Conservation (phyloP, 2,113 vertebrate species). For the Phodopus roborovskii region DNA sequence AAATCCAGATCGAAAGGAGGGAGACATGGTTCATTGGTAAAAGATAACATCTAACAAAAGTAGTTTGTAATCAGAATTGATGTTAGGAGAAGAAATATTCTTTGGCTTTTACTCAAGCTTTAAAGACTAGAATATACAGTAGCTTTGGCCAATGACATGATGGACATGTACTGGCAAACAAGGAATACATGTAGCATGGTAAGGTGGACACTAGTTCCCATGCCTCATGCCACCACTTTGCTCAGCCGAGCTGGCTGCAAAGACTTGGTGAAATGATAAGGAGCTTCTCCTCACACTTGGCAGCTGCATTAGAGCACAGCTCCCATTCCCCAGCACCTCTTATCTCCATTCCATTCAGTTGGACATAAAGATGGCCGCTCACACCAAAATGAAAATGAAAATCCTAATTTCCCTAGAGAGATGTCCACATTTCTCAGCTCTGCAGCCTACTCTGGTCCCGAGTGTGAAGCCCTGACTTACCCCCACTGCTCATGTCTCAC, state of each 20-base stretch:
- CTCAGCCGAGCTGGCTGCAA: neutral
- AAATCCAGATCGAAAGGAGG: neutral
- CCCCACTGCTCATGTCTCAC: neutral
- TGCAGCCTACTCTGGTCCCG: neutral
- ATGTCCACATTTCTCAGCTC: neutral
- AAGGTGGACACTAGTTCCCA: neutral
- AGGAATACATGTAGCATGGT: neutral
- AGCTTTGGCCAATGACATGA: neutral
- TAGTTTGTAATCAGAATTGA: neutral
- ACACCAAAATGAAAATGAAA: slow-evolving; percentile 39
- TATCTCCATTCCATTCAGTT: slow-evolving; percentile 30
- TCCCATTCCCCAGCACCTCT: neutral
- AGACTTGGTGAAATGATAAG: neutral
- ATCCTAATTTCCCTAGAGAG: neutral
- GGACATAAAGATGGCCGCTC: neutral
- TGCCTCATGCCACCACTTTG: neutral
- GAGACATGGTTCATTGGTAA: neutral
- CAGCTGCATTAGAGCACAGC: neutral
- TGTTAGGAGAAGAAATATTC: neutral
- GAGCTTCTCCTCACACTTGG: neutral
- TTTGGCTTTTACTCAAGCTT: neutral
- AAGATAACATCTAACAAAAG: neutral
- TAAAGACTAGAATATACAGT: neutral
- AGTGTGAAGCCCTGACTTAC: neutral
- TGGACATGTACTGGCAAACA: neutral